Evolutionary conservation across 2,888 invertebrate species (phyloP), one percentile per base, ranked within the genome.

Genomic region (Trissolcus brochymenae): DNA sequence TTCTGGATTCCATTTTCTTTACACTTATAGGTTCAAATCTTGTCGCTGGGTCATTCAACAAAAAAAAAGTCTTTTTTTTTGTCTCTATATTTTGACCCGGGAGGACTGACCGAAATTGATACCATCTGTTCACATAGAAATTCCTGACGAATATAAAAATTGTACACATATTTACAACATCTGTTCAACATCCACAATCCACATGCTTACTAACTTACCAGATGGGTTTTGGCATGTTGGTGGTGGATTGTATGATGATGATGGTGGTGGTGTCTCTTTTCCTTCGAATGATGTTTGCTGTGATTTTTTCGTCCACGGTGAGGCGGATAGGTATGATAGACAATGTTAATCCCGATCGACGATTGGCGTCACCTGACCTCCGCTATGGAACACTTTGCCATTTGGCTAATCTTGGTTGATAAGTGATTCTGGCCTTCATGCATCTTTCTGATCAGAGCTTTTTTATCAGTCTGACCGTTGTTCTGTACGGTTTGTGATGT

Each of bases 341-440:
- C 85, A 81, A 88, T 86, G 71, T 82, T 85, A 59, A 85, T 85
- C 57, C 88, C 88, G 74, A 87, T 85, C 80, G 87, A 87, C 76
- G 89, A 86, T 70, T 89, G 89, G 87, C 88, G 88, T 89, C 89
- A 89, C 89, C 88, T 89, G 72, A 85, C 84, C 76, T 86, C 85
- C 29, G 79, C 78, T 61, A 83, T 81, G 57, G 80, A 78, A 75
- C 80, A 79, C 73, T 82, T 82, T 50, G 78, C 62, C 80, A 84
- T 79, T 78, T 84, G 79, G 61, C 62, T 82, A 64, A 73, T 81
- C 66, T 56, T 79, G 9, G 80, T 11, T 16, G 77, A 80, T 57
- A 79, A 76, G 41, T 80, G 83, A 66, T 81, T 80, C 60, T 78
- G 81, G 49, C 76, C 59, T 7, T 70, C 78, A 70, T 46, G 55